phyloP scores from a whole-genome alignment of 30 jellyfish, hydroid and myxozoan genomes.

The Sanderia malayensis region DNA sequence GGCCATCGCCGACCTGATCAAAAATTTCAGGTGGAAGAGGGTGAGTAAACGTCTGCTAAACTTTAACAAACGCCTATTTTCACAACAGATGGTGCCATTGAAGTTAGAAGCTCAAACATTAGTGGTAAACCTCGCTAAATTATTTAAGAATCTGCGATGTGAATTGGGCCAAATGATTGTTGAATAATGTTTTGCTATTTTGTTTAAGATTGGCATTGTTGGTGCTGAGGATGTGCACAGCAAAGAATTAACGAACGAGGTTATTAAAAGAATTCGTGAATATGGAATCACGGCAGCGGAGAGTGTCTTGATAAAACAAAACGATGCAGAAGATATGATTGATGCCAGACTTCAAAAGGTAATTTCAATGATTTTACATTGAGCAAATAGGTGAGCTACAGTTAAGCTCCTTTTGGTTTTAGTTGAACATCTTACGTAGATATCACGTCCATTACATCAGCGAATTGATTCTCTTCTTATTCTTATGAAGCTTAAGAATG shows the following conservation, averaged over 20 bases:
- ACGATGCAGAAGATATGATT: conserved; percentile 46
- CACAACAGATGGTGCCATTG: no score
- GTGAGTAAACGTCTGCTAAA: conserved; percentile 37
- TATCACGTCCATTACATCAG: not conserved
- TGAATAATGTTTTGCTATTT: no score
- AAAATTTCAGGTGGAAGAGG: conserved; percentile 92
- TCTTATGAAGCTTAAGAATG: conserved; percentile 60
- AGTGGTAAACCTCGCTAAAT: no score
- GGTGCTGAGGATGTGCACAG: conserved; percentile 77
- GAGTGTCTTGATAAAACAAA: conserved; percentile 48
- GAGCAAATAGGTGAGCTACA: no score
- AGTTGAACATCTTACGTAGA: no score
- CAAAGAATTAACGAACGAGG: conserved; percentile 51
- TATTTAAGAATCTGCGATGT: no score
- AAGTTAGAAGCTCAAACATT: no score
- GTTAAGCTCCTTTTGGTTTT: no score
- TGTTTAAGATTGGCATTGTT: conserved; percentile 70
- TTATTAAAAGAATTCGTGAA: conserved; percentile 49
- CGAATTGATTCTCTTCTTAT: not conserved
- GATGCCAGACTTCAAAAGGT: conserved; percentile 80
- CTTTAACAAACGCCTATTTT: no score
- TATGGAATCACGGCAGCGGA: conserved; percentile 71
- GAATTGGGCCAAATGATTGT: no score
- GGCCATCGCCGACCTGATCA: conserved; percentile 76
- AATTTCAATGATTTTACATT: no score